These are phyloP conservation scores for Muscicapa adusta DNA, from an alignment of 2,113 vertebrate genomes.

Conservation along the genomic window DNA sequence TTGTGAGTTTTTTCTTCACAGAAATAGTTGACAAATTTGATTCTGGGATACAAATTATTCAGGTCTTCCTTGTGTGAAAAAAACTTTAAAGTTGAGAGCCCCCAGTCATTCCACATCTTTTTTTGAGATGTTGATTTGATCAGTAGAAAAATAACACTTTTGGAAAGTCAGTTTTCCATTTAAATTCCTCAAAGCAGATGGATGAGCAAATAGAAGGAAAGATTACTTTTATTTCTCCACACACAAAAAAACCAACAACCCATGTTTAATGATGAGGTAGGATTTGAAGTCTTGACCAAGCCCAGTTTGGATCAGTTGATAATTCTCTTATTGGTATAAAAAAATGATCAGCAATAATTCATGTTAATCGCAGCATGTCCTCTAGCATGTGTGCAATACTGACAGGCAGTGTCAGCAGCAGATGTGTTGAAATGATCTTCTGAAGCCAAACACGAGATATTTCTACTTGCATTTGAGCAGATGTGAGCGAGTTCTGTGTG, in stretches of 20 bases:
- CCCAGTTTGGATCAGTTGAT: background rate
- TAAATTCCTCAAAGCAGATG: background rate
- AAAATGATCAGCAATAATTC: accelerated
- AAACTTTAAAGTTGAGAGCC: background rate
- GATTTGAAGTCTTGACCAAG: background rate
- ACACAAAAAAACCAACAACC: background rate
- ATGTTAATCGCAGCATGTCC: background rate
- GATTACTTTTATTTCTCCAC: background rate
- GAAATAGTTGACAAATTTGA: background rate
- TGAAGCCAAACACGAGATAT: background rate
- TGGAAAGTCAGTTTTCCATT: background rate
- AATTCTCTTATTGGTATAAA: background rate
- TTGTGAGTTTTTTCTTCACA: background rate
- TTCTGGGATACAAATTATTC: background rate
- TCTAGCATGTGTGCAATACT: background rate
- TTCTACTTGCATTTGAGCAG: background rate
- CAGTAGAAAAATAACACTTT: background rate
- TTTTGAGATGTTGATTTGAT: background rate
- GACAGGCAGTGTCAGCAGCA: background rate
- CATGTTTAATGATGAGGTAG: accelerated
- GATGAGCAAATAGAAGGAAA: background rate
- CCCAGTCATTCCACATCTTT: background rate
- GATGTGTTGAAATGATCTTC: background rate
- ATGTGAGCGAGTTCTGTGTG: background rate
- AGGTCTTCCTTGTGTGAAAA: background rate